phyloP scores from a whole-genome alignment of 2,888 invertebrate genomes.

The Gastrophysa polygoni region DNA sequence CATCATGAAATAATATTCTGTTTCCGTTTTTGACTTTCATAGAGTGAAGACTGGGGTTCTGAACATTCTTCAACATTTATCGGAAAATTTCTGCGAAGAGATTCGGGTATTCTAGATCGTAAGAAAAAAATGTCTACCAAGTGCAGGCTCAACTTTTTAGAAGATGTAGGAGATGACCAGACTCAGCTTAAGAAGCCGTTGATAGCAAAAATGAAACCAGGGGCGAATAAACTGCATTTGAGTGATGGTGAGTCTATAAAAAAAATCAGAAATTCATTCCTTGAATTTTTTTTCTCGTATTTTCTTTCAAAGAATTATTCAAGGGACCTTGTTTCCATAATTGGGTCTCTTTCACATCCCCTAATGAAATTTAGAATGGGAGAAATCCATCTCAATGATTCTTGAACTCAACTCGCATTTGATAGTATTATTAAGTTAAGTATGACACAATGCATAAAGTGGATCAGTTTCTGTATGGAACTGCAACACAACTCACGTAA shows the following conservation, averaged over 20 bases:
- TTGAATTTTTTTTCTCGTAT: no score
- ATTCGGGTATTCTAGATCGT: conserved; percentile 60
- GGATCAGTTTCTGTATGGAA: no score
- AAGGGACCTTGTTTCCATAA: no score
- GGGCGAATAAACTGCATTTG: conserved; percentile 63
- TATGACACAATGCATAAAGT: no score
- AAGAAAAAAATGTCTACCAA: conserved; percentile 50
- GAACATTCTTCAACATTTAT: conserved; percentile 73
- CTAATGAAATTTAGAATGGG: no score
- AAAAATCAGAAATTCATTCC: no score
- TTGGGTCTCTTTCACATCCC: no score
- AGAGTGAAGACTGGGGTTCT: conserved; percentile 76
- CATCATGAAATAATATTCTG: not conserved
- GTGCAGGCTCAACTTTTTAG: conserved; percentile 44
- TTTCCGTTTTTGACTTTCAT: conserved; percentile 30
- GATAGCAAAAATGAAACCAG: conserved; percentile 73
- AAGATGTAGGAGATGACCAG: conserved; percentile 34
- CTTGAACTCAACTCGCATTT: no score
- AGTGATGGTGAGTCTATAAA: conserved; percentile 65
- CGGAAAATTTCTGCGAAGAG: conserved; percentile 68
- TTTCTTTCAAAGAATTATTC: no score
- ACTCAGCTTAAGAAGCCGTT: conserved; percentile 62
- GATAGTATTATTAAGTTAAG: no score
- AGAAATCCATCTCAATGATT: no score
- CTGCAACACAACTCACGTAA: no score